These are phyloP conservation scores for Cyprinus carpio DNA, from an alignment of 2,113 vertebrate species.

Conservation along the genomic window DNA sequence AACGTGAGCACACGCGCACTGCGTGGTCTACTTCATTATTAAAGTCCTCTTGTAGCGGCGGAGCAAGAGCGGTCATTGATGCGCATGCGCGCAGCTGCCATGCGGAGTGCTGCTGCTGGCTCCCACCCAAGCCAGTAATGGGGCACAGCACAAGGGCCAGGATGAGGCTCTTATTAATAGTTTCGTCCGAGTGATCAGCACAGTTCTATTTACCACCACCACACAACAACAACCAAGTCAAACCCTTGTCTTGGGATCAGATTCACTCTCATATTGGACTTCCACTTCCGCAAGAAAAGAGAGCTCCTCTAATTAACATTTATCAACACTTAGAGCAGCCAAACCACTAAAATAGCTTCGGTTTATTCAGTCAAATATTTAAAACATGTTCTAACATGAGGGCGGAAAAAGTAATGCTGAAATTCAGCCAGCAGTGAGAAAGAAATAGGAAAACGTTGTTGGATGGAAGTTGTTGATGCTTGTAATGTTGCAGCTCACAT, in stretches of 20 bases:
- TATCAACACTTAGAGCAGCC: not conserved
- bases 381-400: not conserved
- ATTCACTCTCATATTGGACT: not conserved
- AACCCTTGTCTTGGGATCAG: constrained; percentile 12
- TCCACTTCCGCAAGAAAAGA: not conserved
- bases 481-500: not conserved
- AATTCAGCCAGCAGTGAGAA: not conserved
- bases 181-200: constrained; percentile 66
- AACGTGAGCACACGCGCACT: constrained; percentile 58
- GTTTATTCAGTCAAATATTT: not conserved
- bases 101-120: constrained; percentile 63
- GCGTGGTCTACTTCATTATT: constrained; percentile 68
- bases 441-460: not conserved
- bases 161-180: constrained; percentile 80
- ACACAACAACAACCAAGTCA: constrained; percentile 60
- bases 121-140: constrained; percentile 69
- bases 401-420: not conserved
- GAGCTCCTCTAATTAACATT: not conserved
- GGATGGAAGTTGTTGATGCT: not conserved
- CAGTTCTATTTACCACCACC: constrained; percentile 66
- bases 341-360: not conserved
- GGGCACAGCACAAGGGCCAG: constrained; percentile 64
- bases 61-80: constrained; percentile 30
- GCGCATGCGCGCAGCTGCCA: constrained; percentile 78
- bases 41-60: constrained; percentile 40